A percentile compares a stretch with the other conserved stretches of the same genome.
Conservation (phyloP, 2,888 invertebrate genomes). For the Osedax fenrisi region DNA sequence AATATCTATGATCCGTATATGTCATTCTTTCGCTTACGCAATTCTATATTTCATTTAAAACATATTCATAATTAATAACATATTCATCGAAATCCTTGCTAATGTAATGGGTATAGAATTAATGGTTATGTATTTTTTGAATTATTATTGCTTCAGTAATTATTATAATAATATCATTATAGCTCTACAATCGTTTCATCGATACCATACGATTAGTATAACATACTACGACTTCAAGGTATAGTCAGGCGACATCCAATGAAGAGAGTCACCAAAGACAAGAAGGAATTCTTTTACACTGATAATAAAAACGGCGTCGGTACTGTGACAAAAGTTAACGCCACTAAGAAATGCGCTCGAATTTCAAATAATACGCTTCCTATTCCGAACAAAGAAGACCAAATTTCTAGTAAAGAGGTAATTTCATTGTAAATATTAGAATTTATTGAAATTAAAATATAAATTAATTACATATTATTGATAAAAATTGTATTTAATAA, state of each 20-base stretch:
- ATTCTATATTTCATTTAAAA: too few relatives aligned
- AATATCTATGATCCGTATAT: too few relatives aligned
- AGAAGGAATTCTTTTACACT: slow-evolving; percentile 42
- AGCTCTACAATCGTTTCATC: too few relatives aligned
- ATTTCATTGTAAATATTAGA: too few relatives aligned
- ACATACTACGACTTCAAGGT: too few relatives aligned
- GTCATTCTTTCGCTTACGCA: too few relatives aligned
- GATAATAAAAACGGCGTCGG: slow-evolving; percentile 40
- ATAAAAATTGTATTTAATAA: too few relatives aligned
- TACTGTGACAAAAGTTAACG: slow-evolving; percentile 43
- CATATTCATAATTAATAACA: not conserved
- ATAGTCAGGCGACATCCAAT: slow-evolving; percentile 39
- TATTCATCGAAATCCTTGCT: not conserved
- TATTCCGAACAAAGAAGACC: slow-evolving; percentile 47
- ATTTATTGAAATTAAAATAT: too few relatives aligned
- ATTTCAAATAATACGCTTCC: slow-evolving; percentile 42
- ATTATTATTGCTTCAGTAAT: not conserved
- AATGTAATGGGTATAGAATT: not conserved
- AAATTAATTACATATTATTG: too few relatives aligned
- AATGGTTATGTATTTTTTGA: not conserved
- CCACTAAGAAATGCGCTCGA: slow-evolving; percentile 40
- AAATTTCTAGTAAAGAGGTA: slow-evolving; percentile 48
- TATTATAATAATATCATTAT: slow-evolving; percentile 36
- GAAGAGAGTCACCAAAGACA: slow-evolving; percentile 37
- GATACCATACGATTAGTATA: too few relatives aligned